phyloP scores from a whole-genome alignment of 2,888 invertebrate species.

The Limulus polyphemus region DNA sequence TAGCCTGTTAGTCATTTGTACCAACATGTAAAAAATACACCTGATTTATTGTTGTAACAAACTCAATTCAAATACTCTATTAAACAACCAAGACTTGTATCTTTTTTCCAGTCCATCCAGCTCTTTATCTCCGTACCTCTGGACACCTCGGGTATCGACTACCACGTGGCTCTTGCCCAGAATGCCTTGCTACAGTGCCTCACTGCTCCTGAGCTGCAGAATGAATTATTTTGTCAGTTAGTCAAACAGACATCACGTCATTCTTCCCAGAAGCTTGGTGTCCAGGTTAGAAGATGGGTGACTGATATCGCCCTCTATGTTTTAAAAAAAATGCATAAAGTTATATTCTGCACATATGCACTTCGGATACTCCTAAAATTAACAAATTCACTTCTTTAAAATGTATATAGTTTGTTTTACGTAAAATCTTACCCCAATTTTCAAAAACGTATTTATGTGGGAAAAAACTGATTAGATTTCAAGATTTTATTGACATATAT shows the following conservation, averaged over 20 bases:
- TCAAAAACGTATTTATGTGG: too few relatives aligned
- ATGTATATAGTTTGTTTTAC: background rate
- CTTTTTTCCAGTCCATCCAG: slow-evolving; percentile 62
- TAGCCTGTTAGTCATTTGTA: too few relatives aligned
- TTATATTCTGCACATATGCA: too few relatives aligned
- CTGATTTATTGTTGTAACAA: too few relatives aligned
- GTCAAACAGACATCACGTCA: slow-evolving; percentile 85
- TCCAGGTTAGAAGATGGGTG: slow-evolving; percentile 50
- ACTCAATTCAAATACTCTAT: background rate
- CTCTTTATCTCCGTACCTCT: slow-evolving; percentile 92
- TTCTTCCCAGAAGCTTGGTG: slow-evolving; percentile 61
- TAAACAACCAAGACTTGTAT: background rate
- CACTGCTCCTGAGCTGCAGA: slow-evolving; percentile 75
- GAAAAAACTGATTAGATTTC: too few relatives aligned
- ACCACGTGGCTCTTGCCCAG: slow-evolving; percentile 93
- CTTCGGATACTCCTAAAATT: too few relatives aligned
- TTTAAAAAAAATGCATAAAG: too few relatives aligned
- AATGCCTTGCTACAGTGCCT: slow-evolving; percentile 87
- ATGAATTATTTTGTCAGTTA: slow-evolving; percentile 81
- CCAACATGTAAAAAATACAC: too few relatives aligned
- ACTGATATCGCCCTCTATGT: too few relatives aligned
- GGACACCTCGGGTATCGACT: slow-evolving; percentile 90
- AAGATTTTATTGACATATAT: too few relatives aligned
- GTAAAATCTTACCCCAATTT: background rate
- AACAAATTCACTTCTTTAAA: too few relatives aligned